Conservation (phyloP, 2,113 vertebrate species). For the Bos javanicus region DNA sequence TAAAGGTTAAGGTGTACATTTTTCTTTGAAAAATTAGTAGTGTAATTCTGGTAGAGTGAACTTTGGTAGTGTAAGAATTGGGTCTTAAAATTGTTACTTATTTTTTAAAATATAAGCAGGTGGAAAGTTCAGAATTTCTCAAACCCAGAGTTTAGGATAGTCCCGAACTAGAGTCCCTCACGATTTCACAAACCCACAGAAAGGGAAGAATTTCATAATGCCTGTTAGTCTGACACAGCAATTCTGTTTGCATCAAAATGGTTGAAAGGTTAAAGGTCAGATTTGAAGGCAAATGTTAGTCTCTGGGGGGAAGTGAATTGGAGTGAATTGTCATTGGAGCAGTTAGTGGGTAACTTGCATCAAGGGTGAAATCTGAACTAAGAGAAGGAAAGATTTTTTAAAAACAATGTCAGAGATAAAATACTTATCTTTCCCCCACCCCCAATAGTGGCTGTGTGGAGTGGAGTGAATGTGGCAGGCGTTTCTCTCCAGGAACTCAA, state of each 20-base stretch:
- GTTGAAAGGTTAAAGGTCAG: background rate
- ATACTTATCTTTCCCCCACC: background rate
- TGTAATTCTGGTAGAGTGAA: background rate
- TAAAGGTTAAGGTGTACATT: background rate
- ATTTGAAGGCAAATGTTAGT: background rate
- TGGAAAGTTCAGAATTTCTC: background rate
- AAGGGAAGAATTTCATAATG: background rate
- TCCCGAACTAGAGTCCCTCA: background rate
- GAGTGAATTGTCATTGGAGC: background rate
- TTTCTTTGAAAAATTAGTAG: background rate
- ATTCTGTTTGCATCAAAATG: background rate
- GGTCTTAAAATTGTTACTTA: background rate
- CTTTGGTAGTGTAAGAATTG: background rate
- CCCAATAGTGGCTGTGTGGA: slow-evolving; percentile 94
- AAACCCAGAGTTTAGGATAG: background rate
- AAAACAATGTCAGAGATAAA: background rate
- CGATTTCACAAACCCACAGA: background rate
- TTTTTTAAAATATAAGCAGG: background rate
- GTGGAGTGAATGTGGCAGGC: slow-evolving; percentile 93
- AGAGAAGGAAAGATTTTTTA: background rate
- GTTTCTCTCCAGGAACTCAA: slow-evolving; percentile 94
- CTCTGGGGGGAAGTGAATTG: too few relatives aligned
- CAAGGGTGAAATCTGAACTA: background rate
- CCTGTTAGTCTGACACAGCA: background rate
- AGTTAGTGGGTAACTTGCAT: background rate